Base-by-base conservation (phyloP, 2,797 vertebrate genomes). In the Luscinia megarhynchos region DNA sequence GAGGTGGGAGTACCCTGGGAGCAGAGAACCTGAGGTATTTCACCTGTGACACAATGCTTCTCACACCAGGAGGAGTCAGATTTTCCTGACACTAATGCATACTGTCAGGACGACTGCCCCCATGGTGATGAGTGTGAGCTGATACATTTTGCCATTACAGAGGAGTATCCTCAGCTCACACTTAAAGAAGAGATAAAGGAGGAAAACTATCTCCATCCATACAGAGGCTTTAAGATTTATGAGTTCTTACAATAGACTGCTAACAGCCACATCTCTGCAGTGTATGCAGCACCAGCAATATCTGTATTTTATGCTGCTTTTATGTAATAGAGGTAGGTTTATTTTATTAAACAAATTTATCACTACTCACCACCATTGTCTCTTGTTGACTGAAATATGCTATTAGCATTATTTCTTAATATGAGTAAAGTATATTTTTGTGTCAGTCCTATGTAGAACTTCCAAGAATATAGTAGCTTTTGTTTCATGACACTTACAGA, bases 41-140 rank as follows among this genome's bases (percentile, higher is more conserved):
- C 64, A 93, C 82, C 82, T 92, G 87, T 92, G 79, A 86, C 74
- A 78, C 46, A 72, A 66, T 1, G 1, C n/a, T 82, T 92, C 88
- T 94, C 59, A 74, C 76, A 90, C 59, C 53, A 90, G 59, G 34
- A 94, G 59, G 45, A 82, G 55, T 74, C 91, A 82, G 38, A 63
- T 88, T 93, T 88, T 84, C 80, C 74, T 77, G 57, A 92, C 80
- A n/a, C 22, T 91, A 90, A 95, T 80, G 80, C 89, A 90, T 79
- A 38, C 73, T 79, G 34, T 79, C 63, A 67, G 67, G 38, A 73
- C 43, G 63, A 76, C 59, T 93, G 80, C 74, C 62, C 59, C 77
- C 38, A 11, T 29, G 34, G 63, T 89, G 85, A 70, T 93, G 94
- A 95, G 95, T 96, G 94, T 90, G 79, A 94, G 53, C 51, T 96